phyloP scores from a whole-genome alignment of 2,888 invertebrate genomes.

The Amphipyra tragopoginis region DNA sequence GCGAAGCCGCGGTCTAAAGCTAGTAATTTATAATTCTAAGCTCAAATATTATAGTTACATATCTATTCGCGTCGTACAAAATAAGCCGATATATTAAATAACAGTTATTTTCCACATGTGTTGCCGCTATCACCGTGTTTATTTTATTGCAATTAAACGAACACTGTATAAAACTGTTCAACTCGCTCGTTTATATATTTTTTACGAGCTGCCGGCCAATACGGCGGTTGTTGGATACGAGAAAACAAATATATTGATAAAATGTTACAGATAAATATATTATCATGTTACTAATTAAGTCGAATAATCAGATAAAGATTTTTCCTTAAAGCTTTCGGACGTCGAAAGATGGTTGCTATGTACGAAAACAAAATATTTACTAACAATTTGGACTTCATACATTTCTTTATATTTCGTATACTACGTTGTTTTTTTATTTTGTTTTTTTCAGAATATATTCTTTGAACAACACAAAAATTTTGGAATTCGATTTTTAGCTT shows the following conservation, averaged over 20 bases:
- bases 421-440: too few species aligned
- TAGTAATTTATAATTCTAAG: too few species aligned
- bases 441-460: too few species aligned
- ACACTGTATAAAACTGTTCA: slow-evolving; percentile 41
- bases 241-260: slow-evolving; percentile 16
- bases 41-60: not conserved
- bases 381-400: too few species aligned
- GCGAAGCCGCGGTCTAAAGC: too few species aligned
- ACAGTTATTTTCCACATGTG: slow-evolving; percentile 4
- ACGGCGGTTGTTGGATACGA: not conserved
- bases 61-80: not conserved
- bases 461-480: too few species aligned
- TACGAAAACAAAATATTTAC: too few species aligned
- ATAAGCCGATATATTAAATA: slow-evolving; percentile 10
- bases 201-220: slow-evolving; percentile 40
- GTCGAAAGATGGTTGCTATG: too few species aligned
- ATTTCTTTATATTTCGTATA: too few species aligned
- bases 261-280: slow-evolving; percentile 26
- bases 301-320: slow-evolving; percentile 16
- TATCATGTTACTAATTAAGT: slow-evolving; percentile 34
- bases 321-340: too few species aligned
- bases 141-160: slow-evolving; percentile 42
- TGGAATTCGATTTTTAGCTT: too few species aligned
- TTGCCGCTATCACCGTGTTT: slow-evolving; percentile 3
- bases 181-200: slow-evolving; percentile 27